phyloP scores from a whole-genome alignment of 2,797 vertebrate species.

The Ceyx erithaca region DNA sequence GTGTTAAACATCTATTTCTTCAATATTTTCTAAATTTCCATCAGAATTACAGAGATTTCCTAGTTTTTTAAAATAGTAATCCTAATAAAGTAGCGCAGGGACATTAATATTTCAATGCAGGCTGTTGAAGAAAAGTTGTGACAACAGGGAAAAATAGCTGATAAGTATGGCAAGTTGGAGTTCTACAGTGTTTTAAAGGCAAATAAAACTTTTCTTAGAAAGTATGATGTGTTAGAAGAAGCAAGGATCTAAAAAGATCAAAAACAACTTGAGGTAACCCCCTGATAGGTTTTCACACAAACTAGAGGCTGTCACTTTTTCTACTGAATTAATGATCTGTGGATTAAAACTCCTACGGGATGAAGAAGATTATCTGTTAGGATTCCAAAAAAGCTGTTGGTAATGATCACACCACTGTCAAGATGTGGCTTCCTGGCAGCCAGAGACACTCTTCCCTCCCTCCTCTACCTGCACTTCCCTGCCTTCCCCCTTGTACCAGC shows the following conservation, averaged over 20 bases:
- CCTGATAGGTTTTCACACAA: neutral
- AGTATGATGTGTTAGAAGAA: neutral
- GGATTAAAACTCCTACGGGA: neutral
- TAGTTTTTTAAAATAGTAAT: neutral
- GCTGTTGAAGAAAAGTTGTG: neutral
- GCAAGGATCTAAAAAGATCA: neutral
- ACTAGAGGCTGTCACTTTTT: neutral
- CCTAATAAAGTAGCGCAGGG: neutral
- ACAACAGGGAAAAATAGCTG: neutral
- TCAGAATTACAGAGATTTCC: neutral
- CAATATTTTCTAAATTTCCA: neutral
- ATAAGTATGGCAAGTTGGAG: neutral
- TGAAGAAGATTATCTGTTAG: neutral
- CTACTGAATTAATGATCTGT: neutral
- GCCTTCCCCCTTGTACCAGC: neutral
- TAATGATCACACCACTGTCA: fast-evolving
- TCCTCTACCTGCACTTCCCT: neutral
- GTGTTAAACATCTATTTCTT: neutral
- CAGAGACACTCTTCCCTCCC: neutral
- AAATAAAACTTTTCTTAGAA: neutral
- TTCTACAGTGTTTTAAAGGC: neutral
- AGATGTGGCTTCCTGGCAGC: neutral
- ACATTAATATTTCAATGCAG: neutral
- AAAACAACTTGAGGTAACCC: neutral
- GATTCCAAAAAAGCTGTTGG: neutral